phyloP scores from a whole-genome alignment of 2,797 vertebrate genomes.

The Scomberomorus guttatus region DNA sequence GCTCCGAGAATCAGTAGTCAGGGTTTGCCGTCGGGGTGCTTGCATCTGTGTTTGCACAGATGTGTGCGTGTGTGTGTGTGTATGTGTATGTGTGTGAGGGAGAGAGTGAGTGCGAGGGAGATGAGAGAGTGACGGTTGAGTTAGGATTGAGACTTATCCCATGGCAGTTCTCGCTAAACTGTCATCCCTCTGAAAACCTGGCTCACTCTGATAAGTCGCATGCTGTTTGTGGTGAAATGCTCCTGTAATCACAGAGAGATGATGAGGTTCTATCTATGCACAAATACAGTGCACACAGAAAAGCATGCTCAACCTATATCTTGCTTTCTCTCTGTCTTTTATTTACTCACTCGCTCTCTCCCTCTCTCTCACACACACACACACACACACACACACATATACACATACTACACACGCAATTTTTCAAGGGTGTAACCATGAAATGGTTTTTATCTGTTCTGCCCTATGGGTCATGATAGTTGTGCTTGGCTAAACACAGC shows the following conservation, averaged over 20 bases:
- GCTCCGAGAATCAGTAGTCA: constrained; percentile 47
- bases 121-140: constrained; percentile 56
- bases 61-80: constrained; percentile 33
- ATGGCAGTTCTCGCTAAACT: constrained; percentile 67
- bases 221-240: constrained; percentile 68
- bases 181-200: constrained; percentile 73
- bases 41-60: constrained; percentile 58
- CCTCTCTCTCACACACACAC: not conserved
- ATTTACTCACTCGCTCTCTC: constrained; percentile 18
- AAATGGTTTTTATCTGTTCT: constrained; percentile 45
- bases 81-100: not conserved
- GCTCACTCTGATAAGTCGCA: constrained; percentile 73
- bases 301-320: constrained; percentile 33
- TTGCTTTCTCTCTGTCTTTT: constrained; percentile 10
- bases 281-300: constrained; percentile 33
- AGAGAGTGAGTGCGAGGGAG: constrained; percentile 36
- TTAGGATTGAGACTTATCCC: constrained; percentile 73
- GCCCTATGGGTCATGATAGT: constrained; percentile 28
- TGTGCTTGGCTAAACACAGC: constrained; percentile 42
- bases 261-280: constrained; percentile 69
- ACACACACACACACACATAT: not conserved
- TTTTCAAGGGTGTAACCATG: constrained; percentile 29
- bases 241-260: constrained; percentile 59
- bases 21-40: constrained; percentile 43
- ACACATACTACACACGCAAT: not conserved